Conservation (phyloP, 2,888 invertebrate species). For the Halocaridina rubra region DNA sequence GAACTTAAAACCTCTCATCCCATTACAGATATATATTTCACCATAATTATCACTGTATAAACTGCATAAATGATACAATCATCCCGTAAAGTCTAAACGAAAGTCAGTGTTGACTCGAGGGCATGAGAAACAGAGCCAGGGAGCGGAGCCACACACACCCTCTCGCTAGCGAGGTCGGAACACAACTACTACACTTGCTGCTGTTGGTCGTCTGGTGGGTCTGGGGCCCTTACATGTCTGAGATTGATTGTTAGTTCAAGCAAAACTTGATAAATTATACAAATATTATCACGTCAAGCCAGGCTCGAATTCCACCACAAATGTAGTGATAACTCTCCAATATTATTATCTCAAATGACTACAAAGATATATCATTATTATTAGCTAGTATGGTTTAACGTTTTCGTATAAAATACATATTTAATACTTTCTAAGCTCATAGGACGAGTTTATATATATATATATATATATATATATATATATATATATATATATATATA, state of each 20-base stretch:
- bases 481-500: background rate
- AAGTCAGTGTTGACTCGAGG: background rate
- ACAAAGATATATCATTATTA: too few relatives aligned
- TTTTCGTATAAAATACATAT: too few relatives aligned
- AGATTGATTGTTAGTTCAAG: too few relatives aligned
- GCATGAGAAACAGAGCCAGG: background rate
- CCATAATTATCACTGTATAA: background rate
- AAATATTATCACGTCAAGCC: too few relatives aligned
- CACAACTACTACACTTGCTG: slow-evolving; percentile 36
- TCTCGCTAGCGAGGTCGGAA: background rate
- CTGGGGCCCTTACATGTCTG: too few relatives aligned
- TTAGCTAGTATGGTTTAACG: too few relatives aligned
- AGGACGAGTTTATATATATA: background rate
- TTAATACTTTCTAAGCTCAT: too few relatives aligned
- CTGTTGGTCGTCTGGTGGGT: too few relatives aligned
- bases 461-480: background rate
- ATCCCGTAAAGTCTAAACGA: background rate
- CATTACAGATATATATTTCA: background rate
- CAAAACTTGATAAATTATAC: too few relatives aligned
- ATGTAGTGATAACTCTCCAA: too few relatives aligned
- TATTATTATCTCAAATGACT: too few relatives aligned
- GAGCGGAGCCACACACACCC: slow-evolving; percentile 8
- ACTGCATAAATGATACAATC: background rate
- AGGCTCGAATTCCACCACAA: too few relatives aligned
- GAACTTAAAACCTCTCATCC: background rate